phyloP scores from a whole-genome alignment of 2,113 vertebrate genomes.

The Dunckerocampus dactyliophorus region DNA sequence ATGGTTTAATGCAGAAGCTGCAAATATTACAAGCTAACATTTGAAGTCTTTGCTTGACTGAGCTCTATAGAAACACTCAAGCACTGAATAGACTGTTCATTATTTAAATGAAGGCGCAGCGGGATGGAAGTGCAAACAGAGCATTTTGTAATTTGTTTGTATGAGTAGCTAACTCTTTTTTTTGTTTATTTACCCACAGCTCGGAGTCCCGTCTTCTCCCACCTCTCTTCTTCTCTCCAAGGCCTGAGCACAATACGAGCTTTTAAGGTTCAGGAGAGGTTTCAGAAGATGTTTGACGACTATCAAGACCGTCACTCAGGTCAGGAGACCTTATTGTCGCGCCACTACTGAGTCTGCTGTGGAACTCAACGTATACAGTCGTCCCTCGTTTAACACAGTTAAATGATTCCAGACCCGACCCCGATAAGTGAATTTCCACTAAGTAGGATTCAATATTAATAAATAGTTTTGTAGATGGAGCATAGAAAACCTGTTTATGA shows the following conservation, averaged over 20 bases:
- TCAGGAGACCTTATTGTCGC: conserved; percentile 29
- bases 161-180: background rate
- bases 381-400: background rate
- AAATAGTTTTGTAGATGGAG: too few species aligned
- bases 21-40: background rate
- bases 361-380: background rate
- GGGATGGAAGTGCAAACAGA: background rate
- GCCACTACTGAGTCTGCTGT: background rate
- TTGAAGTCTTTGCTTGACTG: conserved; percentile 1
- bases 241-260: conserved; percentile 92
- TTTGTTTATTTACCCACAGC: conserved; percentile 64
- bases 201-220: conserved; percentile 93
- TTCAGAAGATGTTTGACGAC: conserved; percentile 87
- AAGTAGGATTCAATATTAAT: too few species aligned
- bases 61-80: background rate
- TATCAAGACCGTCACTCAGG: conserved; percentile 93
- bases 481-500: too few species aligned
- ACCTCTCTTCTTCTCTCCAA: conserved; percentile 89
- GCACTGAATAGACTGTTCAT: background rate
- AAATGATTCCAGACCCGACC: background rate
- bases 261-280: conserved; percentile 82
- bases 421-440: too few species aligned
- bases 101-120: background rate
- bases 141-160: background rate
- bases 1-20: background rate